phyloP scores from a whole-genome alignment of 53 echinoderm and acorn worm genomes.

The Pentamera pediparva region DNA sequence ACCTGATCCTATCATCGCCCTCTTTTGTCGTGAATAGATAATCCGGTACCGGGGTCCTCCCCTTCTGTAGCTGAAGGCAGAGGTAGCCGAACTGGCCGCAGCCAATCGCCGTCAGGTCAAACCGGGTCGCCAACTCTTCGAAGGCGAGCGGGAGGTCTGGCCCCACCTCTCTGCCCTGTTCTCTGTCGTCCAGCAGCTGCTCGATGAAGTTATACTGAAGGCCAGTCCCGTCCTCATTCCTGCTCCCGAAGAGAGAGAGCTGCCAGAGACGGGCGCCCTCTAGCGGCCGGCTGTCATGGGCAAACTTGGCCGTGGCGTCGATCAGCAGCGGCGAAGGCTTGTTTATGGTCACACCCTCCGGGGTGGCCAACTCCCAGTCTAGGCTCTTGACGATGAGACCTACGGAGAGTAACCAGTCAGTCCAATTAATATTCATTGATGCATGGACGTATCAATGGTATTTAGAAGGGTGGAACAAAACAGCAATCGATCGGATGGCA shows the following conservation, averaged over 20 bases:
- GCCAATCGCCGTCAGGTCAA: constrained; percentile 66
- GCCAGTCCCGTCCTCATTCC: constrained; percentile 59
- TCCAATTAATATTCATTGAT: no score
- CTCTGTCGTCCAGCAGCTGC: constrained; percentile 51
- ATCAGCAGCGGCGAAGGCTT: constrained; percentile 53
- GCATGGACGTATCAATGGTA: no score
- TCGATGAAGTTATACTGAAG: constrained; percentile 49
- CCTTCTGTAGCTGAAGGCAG: constrained; percentile 68
- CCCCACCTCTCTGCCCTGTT: constrained; percentile 43
- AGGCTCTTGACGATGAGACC: constrained; percentile 63
- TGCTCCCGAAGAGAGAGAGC: constrained; percentile 65
- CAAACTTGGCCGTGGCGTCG: constrained; percentile 55
- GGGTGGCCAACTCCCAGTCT: constrained; percentile 61
- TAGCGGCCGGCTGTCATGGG: constrained; percentile 59
- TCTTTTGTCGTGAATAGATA: constrained; percentile 58
- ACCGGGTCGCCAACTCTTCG: constrained; percentile 35
- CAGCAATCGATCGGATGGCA: no score
- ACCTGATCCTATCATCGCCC: constrained; percentile 62
- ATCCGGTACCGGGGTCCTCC: constrained; percentile 51
- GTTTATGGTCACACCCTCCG: constrained; percentile 53
- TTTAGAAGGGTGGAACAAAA: no score
- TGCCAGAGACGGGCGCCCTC: constrained; percentile 70
- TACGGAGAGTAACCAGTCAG: no score
- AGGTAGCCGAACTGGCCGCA: constrained; percentile 61
- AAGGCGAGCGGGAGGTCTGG: constrained; percentile 52